phyloP scores from a whole-genome alignment of 2,113 vertebrate species.

The Propithecus coquereli region DNA sequence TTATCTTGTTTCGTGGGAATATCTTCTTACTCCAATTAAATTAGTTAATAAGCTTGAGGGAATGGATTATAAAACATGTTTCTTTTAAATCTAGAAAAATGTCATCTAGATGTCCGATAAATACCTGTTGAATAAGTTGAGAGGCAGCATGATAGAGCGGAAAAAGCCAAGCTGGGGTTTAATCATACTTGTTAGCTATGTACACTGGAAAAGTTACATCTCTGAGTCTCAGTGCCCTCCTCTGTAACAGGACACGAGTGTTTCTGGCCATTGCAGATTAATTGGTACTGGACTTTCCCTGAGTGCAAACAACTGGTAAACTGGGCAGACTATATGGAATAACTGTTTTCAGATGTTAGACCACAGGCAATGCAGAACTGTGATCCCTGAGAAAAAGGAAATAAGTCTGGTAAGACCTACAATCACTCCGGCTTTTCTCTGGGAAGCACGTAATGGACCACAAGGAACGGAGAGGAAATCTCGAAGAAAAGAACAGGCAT shows the following conservation, averaged over 20 bases:
- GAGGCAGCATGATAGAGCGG: not conserved
- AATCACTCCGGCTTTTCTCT: not conserved
- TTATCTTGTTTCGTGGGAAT: not conserved
- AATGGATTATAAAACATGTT: not conserved
- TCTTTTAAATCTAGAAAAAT: conserved; percentile 30
- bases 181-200: not conserved
- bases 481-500: not conserved
- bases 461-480: not conserved
- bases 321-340: not conserved
- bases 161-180: not conserved
- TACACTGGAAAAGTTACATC: not conserved
- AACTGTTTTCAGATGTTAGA: not conserved
- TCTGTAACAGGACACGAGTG: not conserved
- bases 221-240: not conserved
- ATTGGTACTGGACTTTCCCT: not conserved
- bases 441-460: not conserved
- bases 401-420: not conserved
- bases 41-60: not conserved
- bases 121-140: not conserved
- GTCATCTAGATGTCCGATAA: not conserved
- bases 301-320: not conserved
- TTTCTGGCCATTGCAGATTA: not conserved
- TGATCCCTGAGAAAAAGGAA: not conserved
- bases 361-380: not conserved
- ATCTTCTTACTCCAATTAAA: conserved; percentile 26